Evolutionary conservation across 2,888 invertebrate species (phyloP).

Genomic region (Oscheius onirici): DNA sequence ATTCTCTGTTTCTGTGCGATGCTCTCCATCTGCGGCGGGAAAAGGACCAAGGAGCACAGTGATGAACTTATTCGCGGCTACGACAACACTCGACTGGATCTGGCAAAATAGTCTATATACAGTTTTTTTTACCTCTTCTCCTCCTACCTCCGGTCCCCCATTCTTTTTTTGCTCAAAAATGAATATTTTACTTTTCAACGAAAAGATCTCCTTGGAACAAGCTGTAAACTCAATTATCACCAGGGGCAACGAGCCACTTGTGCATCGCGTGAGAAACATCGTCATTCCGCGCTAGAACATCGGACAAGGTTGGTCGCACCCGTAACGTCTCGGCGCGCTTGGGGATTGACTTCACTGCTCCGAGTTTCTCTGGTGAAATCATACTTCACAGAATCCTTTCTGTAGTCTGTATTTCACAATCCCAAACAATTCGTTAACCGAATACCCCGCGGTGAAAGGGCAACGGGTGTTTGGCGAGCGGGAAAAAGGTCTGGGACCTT

Average conservation of each 20-base stretch:
- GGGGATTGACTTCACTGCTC: background rate
- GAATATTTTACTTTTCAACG: no score
- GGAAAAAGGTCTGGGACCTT: background rate
- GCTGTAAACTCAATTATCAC: no score
- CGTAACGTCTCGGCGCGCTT: background rate
- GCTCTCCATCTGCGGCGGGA: conserved; percentile 46
- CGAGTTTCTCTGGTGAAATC: background rate
- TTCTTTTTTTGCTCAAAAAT: no score
- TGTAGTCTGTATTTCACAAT: background rate
- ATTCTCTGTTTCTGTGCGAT: conserved; percentile 47
- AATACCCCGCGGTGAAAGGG: background rate
- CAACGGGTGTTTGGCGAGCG: conserved; percentile 1
- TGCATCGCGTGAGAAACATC: no score
- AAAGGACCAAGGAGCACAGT: background rate
- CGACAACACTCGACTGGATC: conserved; percentile 28
- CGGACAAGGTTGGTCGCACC: background rate
- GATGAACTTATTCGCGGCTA: conserved; percentile 32
- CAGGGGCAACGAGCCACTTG: no score
- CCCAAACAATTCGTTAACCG: background rate
- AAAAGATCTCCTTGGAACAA: no score
- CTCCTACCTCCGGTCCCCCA: no score
- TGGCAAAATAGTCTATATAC: conserved; percentile 24
- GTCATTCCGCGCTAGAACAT: no score
- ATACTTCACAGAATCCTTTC: conserved; percentile 8
- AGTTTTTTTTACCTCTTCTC: no score